Base-by-base conservation (phyloP, 2,888 invertebrate genomes). In the Trichacis sp. region DNA sequence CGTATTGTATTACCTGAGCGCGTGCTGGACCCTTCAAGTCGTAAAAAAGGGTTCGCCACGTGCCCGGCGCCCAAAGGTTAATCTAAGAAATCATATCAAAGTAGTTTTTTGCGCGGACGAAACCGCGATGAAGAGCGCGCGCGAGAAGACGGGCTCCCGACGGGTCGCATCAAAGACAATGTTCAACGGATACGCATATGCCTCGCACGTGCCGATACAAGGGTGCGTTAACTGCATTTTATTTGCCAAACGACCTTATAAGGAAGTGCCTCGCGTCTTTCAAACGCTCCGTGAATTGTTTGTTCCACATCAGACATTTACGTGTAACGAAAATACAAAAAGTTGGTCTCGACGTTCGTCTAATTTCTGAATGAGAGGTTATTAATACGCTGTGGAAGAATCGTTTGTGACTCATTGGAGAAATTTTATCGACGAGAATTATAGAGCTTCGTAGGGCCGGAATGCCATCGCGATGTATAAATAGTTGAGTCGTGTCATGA, bases 161-260 rank as follows among this genome's bases (percentile, higher is more conserved):
- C 81, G 80, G 81, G 72, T 71, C 75, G 77, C 80, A 74, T 83
- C 82, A 83, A 83, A 84, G 84, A 83, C 81, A 81, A 83, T 81
- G 76, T 82, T 80, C 77, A 78, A 80, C 78, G 75, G 77, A 77
- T 74, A 75, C 76, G 77, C 84, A 83, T 83, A 81, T 83, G 83
- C 77, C 72, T 72, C 75, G 81, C 84, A 83, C 84, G 83, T 83
- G 84, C 81, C 81, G 73, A 73, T 71, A 64, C 71, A 73, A 74
- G 75, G 74, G 73, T 73, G 75, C 77, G 77, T 78, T 74, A 79
- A 79, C 79, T 76, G 79, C 78, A 79, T 78, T 82, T 78, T 83
- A 81, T 83, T 84, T 83, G 81, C 76, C 81, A 83, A 83, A 83
- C 83, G 83, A 79, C 75, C 73, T 76, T 74, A 73, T 75, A 68